phyloP scores from a whole-genome alignment of 92 coral and sea anemone genomes.

The Phenganax stokvisi region DNA sequence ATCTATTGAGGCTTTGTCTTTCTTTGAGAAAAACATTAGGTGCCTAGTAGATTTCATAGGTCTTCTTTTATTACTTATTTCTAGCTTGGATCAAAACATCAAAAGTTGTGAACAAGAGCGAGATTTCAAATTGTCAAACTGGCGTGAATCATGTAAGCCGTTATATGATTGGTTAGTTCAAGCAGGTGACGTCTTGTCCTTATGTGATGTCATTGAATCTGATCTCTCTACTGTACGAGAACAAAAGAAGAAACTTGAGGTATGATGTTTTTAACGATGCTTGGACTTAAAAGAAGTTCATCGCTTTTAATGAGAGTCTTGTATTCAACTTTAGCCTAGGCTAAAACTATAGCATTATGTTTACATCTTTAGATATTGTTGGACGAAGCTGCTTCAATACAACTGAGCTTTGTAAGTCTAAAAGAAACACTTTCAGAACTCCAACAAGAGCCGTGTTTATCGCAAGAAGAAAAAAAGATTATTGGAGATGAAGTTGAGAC shows the following conservation, averaged over 20 bases:
- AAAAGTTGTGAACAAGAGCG: constrained; percentile 31
- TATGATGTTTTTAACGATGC: background rate
- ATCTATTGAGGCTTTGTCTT: background rate
- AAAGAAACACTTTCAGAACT: background rate
- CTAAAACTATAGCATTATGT: background rate
- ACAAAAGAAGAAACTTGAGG: constrained; percentile 19
- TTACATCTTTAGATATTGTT: background rate
- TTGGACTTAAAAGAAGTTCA: too few species aligned
- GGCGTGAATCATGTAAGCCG: constrained; percentile 28
- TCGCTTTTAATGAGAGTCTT: background rate
- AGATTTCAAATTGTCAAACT: constrained; percentile 8
- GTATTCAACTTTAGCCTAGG: background rate
- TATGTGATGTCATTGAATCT: background rate
- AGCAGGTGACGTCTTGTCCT: constrained; percentile 22
- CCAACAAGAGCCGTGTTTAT: constrained; percentile 33
- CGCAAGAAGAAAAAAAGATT: constrained; percentile 14
- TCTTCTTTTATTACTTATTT: background rate
- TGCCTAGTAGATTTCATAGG: background rate
- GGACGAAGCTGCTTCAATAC: constrained; percentile 6
- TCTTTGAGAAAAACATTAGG: background rate
- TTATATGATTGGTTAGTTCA: constrained; percentile 34
- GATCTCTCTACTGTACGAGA: constrained; percentile 3
- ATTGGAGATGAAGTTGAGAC: constrained; percentile 11
- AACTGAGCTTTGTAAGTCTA: background rate
- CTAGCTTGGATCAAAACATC: constrained; percentile 14